These are phyloP conservation scores for Heterodera schachtii DNA, from an alignment of 1,140 invertebrate genomes.

Conservation along the genomic window DNA sequence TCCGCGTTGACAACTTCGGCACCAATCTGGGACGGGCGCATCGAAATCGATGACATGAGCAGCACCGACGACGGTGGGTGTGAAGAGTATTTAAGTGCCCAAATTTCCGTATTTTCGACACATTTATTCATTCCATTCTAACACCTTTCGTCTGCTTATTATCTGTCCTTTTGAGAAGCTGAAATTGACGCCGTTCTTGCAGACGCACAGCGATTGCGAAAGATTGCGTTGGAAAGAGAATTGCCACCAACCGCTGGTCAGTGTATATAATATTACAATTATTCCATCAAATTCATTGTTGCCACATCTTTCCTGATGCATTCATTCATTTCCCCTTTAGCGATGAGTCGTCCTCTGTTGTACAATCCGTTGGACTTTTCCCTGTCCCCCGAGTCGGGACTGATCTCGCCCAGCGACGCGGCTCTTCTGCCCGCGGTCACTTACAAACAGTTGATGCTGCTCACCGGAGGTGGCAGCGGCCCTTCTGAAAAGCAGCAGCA, in stretches of 20 bases:
- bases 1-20: slow-evolving; percentile 31
- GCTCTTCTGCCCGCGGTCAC: slow-evolving; percentile 1
- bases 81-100: no score
- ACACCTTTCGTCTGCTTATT: no score
- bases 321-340: neutral
- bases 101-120: no score
- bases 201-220: slow-evolving; percentile 34
- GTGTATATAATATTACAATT: neutral
- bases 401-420: neutral
- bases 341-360: neutral
- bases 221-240: slow-evolving; percentile 16
- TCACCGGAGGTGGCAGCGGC: neutral
- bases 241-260: slow-evolving; percentile 20
- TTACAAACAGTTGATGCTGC: neutral
- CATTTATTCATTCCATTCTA: no score
- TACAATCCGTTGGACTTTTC: neutral
- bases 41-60: slow-evolving; percentile 45
- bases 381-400: neutral
- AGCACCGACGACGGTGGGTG: slow-evolving; percentile 46
- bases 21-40: slow-evolving; percentile 47
- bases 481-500: neutral
- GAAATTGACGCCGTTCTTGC: slow-evolving; percentile 51
- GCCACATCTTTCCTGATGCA: neutral
- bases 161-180: slow-evolving; percentile 40
- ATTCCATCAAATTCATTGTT: neutral